phyloP scores from a whole-genome alignment of 2,888 invertebrate genomes.

The Pachliopta kotzebuea region DNA sequence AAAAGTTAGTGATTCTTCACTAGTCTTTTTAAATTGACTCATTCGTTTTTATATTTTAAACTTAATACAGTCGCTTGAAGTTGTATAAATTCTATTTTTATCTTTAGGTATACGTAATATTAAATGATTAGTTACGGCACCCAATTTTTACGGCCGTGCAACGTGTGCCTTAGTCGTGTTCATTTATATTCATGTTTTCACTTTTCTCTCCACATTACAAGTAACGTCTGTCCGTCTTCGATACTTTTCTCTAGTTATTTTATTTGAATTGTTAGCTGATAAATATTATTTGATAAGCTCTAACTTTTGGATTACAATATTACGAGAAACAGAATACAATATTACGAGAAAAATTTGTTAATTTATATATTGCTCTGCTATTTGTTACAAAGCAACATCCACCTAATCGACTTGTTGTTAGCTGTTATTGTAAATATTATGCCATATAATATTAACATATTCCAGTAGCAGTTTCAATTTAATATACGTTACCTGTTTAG shows the following conservation, averaged over 20 bases:
- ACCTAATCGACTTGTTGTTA: too few relatives aligned
- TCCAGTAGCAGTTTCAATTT: too few relatives aligned
- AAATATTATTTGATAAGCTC: neutral
- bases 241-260: constrained; percentile 41
- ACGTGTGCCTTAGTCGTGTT: constrained; percentile 34
- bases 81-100: constrained; percentile 9
- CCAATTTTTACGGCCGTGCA: constrained; percentile 30
- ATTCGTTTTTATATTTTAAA: neutral
- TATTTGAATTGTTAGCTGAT: neutral
- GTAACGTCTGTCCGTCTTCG: constrained; percentile 38
- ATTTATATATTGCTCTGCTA: too few relatives aligned
- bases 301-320: too few relatives aligned
- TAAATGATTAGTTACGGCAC: constrained; percentile 32
- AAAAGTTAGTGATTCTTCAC: neutral
- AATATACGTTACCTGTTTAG: too few relatives aligned
- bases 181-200: constrained; percentile 58
- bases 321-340: too few relatives aligned
- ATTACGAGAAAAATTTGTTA: too few relatives aligned
- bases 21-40: neutral
- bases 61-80: neutral
- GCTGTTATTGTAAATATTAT: too few relatives aligned
- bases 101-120: constrained; percentile 6
- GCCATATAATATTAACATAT: too few relatives aligned
- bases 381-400: too few relatives aligned
- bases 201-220: constrained; percentile 56